Base-by-base conservation (phyloP, 2,888 invertebrate species). In the Tanypteryx hageni region DNA sequence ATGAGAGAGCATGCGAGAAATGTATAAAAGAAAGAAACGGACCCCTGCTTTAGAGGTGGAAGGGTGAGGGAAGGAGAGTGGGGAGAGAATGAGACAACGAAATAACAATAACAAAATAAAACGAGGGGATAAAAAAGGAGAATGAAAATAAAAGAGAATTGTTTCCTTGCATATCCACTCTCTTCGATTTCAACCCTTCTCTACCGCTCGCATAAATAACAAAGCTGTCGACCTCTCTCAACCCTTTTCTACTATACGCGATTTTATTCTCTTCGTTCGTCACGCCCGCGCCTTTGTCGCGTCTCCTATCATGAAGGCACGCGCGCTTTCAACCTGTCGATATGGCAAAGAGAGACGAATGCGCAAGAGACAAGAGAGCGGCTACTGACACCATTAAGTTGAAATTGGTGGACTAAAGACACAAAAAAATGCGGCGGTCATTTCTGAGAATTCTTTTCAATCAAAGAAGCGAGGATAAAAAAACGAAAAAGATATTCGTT, bases 1-100 rank as follows among this genome's bases (percentile, higher is more conserved):
- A 68, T 68, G 68, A 68, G 68, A 18, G 68, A 22, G 22, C 68
- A 76, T 76, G 76, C 76, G 76, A 76, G 76, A 76, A 76, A 76
- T 76, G 76, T 27, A 76, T 76, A 76, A 76, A 76, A 27, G 76
- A 27, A 76, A n/a, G n/a, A 68, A 68, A 68, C n/a, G 22, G n/a
- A 44, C 44, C 44, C 44, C 44, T 44, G 68, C 68, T 22, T 68
- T 68, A 13, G 27, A 76, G 76, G 76, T 27, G 76, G 76, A n/a
- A n/a, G 76, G 27, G 1, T 13, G 18, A n/a, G n/a, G 22, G 22
- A 10, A n/a, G 68, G 68, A 68, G n/a, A 64, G 14, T 0, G 64
- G 64, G 14, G 64, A 68, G 76, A 76, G 22, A 76, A 76, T 27
- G 22, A 27, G 27, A 76, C 22, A 22, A 27, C 22, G 76, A 27